These are phyloP conservation scores for Drosophila virilis DNA, from an alignment of 1,140 invertebrate species.

Conservation along the genomic window DNA sequence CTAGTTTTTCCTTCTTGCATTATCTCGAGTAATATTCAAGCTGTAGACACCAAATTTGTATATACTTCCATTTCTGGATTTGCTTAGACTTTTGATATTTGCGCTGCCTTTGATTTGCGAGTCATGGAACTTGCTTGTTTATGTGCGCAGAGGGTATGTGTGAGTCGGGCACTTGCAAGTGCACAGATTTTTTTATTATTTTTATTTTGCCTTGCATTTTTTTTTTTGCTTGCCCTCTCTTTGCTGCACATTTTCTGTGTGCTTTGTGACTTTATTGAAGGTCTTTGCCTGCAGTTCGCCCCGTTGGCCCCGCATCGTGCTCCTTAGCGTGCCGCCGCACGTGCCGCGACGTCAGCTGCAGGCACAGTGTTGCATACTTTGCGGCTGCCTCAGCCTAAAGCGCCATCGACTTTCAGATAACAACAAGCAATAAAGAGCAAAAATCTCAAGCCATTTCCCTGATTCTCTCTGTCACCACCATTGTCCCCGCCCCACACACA, in stretches of 20 bases:
- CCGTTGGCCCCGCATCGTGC: no score
- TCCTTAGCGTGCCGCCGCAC: not conserved
- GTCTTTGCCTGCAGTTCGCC: not conserved
- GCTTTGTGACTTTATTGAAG: constrained; percentile 19
- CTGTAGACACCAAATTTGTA: no score
- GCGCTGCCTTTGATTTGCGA: no score
- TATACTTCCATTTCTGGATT: no score
- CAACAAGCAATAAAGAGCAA: not conserved
- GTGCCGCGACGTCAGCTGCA: not conserved
- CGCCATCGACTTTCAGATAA: not conserved
- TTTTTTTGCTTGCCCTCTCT: not conserved
- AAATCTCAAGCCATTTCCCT: not conserved
- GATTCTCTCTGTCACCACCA: not conserved
- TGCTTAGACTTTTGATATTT: not conserved
- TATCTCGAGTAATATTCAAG: no score
- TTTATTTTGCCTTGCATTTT: not conserved
- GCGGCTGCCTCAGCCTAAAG: constrained; percentile 22
- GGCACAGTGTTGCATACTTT: constrained; percentile 24
- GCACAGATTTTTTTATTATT: not conserved
- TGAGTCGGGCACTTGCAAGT: not conserved
- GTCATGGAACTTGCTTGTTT: no score
- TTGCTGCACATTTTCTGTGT: not conserved
- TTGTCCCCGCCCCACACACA: no score
- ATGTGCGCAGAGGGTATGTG: not conserved
- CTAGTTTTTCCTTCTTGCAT: no score